A percentile compares a stretch with the other conserved stretches of the same genome.
These are phyloP conservation scores for Crioceris asparagi DNA, from an alignment of 2,888 invertebrate species.

Conservation along the genomic window DNA sequence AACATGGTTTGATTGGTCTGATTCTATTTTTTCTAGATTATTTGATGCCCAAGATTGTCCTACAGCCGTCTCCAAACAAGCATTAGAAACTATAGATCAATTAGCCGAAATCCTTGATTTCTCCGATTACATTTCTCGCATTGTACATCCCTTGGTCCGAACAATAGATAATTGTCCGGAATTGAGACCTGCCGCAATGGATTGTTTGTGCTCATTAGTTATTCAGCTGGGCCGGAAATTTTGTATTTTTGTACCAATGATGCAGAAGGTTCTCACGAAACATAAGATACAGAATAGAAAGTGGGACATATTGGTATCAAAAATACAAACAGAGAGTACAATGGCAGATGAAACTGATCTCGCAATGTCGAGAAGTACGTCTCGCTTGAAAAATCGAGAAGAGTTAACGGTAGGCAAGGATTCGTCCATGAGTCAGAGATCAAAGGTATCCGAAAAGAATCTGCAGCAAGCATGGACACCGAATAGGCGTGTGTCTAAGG, in stretches of 20 bases:
- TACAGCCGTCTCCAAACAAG: conserved; percentile 61
- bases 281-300: conserved; percentile 68
- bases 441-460: conserved; percentile 74
- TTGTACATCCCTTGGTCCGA: conserved; percentile 87
- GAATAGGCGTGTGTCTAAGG: conserved; percentile 79
- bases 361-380: conserved; percentile 41
- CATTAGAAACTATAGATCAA: conserved; percentile 79
- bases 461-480: conserved; percentile 89
- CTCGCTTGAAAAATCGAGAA: conserved; percentile 51
- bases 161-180: conserved; percentile 74
- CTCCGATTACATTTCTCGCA: conserved; percentile 82
- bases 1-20: no score
- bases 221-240: conserved; percentile 85
- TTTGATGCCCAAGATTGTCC: conserved; percentile 86
- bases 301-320: conserved; percentile 70
- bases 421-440: conserved; percentile 63
- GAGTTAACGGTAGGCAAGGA: conserved; percentile 53
- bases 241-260: conserved; percentile 83
- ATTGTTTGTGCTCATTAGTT: conserved; percentile 78
- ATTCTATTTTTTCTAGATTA: conserved; percentile 18
- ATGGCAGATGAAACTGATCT: conserved; percentile 66
- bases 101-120: conserved; percentile 85
- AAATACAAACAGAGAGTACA: conserved; percentile 62
- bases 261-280: conserved; percentile 70
- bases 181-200: conserved; percentile 73